These are phyloP conservation scores for Bradypus variegatus DNA, from an alignment of 2,797 vertebrate species.

Conservation along the genomic window DNA sequence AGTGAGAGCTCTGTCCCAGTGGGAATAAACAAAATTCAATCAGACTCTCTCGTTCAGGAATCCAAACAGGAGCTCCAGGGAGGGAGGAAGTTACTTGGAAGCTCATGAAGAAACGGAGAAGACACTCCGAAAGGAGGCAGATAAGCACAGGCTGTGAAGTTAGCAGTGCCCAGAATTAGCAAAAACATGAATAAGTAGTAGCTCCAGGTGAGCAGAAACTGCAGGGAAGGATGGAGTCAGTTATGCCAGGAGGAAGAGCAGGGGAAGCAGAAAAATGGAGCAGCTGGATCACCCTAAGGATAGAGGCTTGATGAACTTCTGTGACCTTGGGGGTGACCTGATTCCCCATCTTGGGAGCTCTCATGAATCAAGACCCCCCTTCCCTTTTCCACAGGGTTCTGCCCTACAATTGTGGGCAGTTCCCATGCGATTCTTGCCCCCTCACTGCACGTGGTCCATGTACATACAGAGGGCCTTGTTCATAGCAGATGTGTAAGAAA, in stretches of 20 bases:
- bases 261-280: background rate
- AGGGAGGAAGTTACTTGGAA: background rate
- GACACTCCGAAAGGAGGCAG: background rate
- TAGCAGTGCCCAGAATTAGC: background rate
- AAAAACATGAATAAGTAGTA: background rate
- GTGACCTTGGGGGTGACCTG: background rate
- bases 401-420: background rate
- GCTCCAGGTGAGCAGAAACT: background rate
- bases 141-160: background rate
- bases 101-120: background rate
- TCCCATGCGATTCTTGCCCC: background rate
- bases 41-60: background rate
- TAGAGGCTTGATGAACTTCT: background rate
- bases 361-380: background rate
- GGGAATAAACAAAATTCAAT: background rate
- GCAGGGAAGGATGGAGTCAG: background rate
- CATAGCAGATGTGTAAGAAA: background rate
- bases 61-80: background rate
- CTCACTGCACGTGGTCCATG: no score
- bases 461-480: background rate
- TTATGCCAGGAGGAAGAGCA: background rate
- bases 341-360: rapidly evolving
- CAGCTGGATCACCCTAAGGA: rapidly evolving
- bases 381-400: background rate
- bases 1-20: rapidly evolving